Percentiles rank a stretch among this genome's conserved stretches.
These are phyloP conservation scores for Anhinga anhinga DNA, from an alignment of 2,113 vertebrate genomes.

Conservation along the genomic window DNA sequence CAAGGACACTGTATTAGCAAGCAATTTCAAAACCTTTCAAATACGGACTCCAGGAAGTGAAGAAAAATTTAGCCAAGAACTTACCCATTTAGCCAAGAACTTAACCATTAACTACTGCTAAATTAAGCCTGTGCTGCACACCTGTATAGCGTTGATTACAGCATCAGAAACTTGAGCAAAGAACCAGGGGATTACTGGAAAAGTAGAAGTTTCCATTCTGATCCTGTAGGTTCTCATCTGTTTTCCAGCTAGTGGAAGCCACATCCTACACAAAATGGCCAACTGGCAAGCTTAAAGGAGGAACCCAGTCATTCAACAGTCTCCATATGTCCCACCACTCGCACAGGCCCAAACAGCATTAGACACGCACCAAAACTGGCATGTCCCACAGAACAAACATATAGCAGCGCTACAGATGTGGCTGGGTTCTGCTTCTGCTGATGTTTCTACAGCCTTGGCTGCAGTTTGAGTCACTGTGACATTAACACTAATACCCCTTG, in stretches of 20 bases:
- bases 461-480: neutral
- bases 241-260: neutral
- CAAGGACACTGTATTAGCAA: neutral
- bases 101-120: neutral
- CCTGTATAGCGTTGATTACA: neutral
- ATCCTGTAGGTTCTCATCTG: neutral
- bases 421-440: neutral
- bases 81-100: neutral
- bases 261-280: neutral
- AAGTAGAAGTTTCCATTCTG: neutral
- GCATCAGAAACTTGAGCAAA: neutral
- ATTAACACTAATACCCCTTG: neutral
- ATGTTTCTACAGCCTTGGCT: neutral
- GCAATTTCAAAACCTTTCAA: neutral
- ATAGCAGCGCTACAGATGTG: neutral
- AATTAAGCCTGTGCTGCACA: neutral
- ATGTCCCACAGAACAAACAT: neutral
- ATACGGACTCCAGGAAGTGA: neutral
- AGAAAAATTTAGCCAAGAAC: neutral
- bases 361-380: neutral
- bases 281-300: conserved; percentile 23
- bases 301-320: neutral
- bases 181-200: neutral
- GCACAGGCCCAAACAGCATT: neutral
- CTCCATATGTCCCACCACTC: neutral